Evolutionary conservation across 2,888 invertebrate genomes (phyloP), one percentile per base, ranked within the genome.

Genomic region (Phortica okadai): DNA sequence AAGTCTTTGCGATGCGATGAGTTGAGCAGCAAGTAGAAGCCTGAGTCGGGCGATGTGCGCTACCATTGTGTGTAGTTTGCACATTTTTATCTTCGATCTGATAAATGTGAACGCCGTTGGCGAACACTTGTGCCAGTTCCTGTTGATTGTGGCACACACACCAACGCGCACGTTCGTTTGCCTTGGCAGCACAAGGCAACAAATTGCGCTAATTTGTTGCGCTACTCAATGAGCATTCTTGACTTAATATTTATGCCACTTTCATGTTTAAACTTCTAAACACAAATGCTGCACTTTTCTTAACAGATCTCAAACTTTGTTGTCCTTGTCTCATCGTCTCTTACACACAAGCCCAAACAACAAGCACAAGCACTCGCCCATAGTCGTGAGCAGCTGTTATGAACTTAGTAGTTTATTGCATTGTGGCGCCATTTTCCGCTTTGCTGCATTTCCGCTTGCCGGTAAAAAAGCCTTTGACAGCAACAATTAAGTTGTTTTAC

Each of bases 401-500:
- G 33, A 33, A 33, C 33, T 33, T 33, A 33, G 33, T 21, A 69
- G 69, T 69, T 69, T 69, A 69, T 50, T 45, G 21, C 45, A 21
- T 54, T 72, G 54, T 33, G 54, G 54, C 50, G 56, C 6, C 54
- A 56, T 69, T 72, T 72, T 72, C 21, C 70, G 56, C 33, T 50
- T 54, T 72, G 70, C 33, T 56, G 70, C 54, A 72, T 56, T 72
- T 56, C 14, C 25, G 16, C 70, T 41, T 72, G 25, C 41, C 70
- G 14, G 70, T 33, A 72, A 72, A 54, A 72, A 72, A 72, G 54
- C 25, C 79, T 77, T 79, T 77, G 76, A 79, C 64, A 77, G 84
- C 82, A 83, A 83, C 85, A 85, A 85, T 85, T 85, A 86, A 85
- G 84, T 85, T 85, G 84, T 85, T 86, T 86, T 84, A 85, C 83